These are phyloP conservation scores for Limnephilus auricula DNA, from an alignment of 2,888 invertebrate genomes.

Conservation along the genomic window DNA sequence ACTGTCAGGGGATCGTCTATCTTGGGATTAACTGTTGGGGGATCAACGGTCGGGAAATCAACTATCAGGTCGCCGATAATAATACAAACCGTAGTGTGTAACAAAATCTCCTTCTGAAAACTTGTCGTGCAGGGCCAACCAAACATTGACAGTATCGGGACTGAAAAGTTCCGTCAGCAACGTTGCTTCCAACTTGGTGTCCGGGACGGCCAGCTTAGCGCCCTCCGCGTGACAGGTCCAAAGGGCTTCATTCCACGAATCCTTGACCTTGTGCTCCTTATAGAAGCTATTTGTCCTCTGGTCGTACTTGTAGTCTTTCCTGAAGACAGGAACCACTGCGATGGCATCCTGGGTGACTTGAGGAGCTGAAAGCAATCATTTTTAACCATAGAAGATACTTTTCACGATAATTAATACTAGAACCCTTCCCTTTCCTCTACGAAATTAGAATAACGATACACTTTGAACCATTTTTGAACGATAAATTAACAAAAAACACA, in stretches of 20 bases:
- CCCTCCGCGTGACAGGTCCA: constrained; percentile 52
- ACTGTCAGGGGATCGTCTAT: too few species aligned
- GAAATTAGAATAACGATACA: background rate
- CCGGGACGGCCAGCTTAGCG: constrained; percentile 51
- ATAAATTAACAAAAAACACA: too few species aligned
- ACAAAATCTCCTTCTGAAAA: constrained; percentile 60
- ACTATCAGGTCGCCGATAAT: too few species aligned
- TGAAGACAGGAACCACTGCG: background rate
- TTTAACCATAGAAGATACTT: background rate
- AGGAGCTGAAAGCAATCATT: background rate
- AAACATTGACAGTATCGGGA: background rate
- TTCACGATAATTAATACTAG: background rate
- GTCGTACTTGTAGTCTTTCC: constrained; percentile 44
- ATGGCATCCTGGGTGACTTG: background rate
- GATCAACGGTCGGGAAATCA: too few species aligned
- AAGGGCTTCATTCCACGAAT: constrained; percentile 52
- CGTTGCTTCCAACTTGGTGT: constrained; percentile 4
- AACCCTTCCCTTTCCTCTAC: background rate
- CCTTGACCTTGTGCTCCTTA: constrained; percentile 25
- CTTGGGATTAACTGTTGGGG: too few species aligned
- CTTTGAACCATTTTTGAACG: background rate
- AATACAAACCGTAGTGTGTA: constrained; percentile 54
- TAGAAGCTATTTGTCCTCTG: constrained; percentile 39
- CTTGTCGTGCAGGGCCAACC: constrained; percentile 56
- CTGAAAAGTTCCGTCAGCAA: background rate